These are phyloP conservation scores for Neoseiulus cucumeris DNA, from an alignment of 1,140 invertebrate genomes.

Conservation along the genomic window DNA sequence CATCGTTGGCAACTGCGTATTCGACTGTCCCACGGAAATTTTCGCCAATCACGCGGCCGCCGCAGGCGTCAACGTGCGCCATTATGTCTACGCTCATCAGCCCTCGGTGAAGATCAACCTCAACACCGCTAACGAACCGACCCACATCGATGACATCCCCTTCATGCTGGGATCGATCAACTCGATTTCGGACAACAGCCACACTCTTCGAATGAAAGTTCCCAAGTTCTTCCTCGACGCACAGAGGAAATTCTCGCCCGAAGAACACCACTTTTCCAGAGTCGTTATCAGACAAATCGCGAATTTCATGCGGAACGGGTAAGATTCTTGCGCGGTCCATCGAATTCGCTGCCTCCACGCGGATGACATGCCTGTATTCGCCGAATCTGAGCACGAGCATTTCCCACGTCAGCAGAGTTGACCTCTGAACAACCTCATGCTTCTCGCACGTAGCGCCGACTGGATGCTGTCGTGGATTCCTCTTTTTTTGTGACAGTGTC, in stretches of 20 bases:
- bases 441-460: too few relatives aligned
- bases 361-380: neutral
- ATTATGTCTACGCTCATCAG: slow-evolving; percentile 3
- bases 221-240: neutral
- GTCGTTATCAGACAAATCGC: neutral
- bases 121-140: neutral
- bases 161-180: slow-evolving; percentile 1
- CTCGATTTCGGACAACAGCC: neutral
- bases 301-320: neutral
- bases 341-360: neutral
- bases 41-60: neutral
- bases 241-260: neutral
- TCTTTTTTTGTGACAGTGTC: too few relatives aligned
- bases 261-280: slow-evolving; percentile 9
- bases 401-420: too few relatives aligned
- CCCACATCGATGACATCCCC: slow-evolving; percentile 7
- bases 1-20: neutral
- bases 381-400: neutral
- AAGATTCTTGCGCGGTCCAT: neutral
- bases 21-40: neutral
- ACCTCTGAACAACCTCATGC: too few relatives aligned
- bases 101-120: neutral
- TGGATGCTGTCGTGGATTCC: too few relatives aligned
- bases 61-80: neutral
- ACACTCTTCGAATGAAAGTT: neutral